A percentile compares a stretch with the other conserved stretches of the same genome.
phyloP scores from a whole-genome alignment of 2,113 vertebrate species.

The Tautogolabrus adspersus region DNA sequence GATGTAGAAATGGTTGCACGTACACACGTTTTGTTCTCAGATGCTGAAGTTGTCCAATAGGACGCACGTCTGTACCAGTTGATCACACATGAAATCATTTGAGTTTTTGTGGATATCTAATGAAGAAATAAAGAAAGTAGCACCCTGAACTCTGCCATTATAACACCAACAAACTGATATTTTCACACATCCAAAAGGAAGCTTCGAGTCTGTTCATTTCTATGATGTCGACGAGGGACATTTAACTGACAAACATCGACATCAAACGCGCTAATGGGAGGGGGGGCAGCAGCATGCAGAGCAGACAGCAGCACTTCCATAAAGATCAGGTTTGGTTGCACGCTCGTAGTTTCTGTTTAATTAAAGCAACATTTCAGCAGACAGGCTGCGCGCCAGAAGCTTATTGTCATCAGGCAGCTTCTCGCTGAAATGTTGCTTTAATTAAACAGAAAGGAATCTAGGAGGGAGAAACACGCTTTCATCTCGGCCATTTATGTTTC shows the following conservation, averaged over 20 bases:
- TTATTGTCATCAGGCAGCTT: not conserved
- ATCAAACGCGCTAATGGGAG: not conserved
- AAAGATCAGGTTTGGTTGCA: not conserved
- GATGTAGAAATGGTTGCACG: conserved; percentile 5
- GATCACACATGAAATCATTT: too few species aligned
- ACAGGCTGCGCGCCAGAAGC: not conserved
- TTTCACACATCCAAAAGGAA: too few species aligned
- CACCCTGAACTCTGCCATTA: not conserved
- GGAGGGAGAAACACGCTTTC: not conserved
- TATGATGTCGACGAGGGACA: too few species aligned
- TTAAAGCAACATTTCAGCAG: conserved; percentile 13
- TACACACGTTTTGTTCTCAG: conserved; percentile 7
- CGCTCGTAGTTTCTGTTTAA: not conserved
- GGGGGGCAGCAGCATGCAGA: not conserved
- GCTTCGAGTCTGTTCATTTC: too few species aligned
- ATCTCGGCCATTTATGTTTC: not conserved
- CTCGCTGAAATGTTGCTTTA: conserved; percentile 4
- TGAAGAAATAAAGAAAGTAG: too few species aligned
- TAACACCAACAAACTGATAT: not conserved
- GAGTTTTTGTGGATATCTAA: too few species aligned
- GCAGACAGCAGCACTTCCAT: not conserved
- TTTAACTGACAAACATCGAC: too few species aligned
- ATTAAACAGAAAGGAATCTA: not conserved
- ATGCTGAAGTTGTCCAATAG: not conserved
- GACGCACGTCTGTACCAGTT: not conserved